These are phyloP conservation scores for Propithecus perrieri DNA, from an alignment of 2,797 vertebrate genomes.

Conservation along the genomic window DNA sequence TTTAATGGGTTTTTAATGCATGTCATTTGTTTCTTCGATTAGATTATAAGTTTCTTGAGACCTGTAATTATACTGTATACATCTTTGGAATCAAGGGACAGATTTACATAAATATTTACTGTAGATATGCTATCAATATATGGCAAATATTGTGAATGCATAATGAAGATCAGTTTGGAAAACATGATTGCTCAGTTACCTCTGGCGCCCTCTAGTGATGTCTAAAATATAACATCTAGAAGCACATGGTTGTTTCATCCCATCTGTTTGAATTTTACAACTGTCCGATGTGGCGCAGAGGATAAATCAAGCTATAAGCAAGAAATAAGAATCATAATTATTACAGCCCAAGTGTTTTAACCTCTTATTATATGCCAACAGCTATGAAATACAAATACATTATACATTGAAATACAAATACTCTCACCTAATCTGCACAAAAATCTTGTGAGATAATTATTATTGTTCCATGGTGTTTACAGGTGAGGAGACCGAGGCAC, in stretches of 20 bases:
- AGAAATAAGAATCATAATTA: not conserved
- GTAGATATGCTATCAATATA: not conserved
- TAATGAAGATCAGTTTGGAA: not conserved
- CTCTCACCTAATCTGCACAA: not conserved
- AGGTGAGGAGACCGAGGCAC: not conserved
- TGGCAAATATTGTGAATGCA: not conserved
- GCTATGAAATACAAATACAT: not conserved
- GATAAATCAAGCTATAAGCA: not conserved
- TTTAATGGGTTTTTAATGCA: slow-evolving; percentile 18
- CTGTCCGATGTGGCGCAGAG: not conserved
- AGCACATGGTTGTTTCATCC: not conserved
- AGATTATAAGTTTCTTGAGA: slow-evolving; percentile 9
- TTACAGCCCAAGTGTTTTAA: not conserved
- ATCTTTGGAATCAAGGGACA: slow-evolving; percentile 11
- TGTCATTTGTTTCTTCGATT: slow-evolving; percentile 29
- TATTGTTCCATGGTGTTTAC: not conserved
- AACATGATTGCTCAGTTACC: not conserved
- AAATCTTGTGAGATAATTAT: not conserved
- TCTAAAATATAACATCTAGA: not conserved
- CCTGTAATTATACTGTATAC: not conserved
- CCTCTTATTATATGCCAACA: not conserved
- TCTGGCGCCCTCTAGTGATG: slow-evolving; percentile 65
- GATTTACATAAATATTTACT: not conserved
- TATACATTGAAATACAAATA: not conserved
- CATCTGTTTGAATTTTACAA: not conserved